Base-by-base conservation (phyloP, 2,888 invertebrate species). In the Synanthedon vespiformis region DNA sequence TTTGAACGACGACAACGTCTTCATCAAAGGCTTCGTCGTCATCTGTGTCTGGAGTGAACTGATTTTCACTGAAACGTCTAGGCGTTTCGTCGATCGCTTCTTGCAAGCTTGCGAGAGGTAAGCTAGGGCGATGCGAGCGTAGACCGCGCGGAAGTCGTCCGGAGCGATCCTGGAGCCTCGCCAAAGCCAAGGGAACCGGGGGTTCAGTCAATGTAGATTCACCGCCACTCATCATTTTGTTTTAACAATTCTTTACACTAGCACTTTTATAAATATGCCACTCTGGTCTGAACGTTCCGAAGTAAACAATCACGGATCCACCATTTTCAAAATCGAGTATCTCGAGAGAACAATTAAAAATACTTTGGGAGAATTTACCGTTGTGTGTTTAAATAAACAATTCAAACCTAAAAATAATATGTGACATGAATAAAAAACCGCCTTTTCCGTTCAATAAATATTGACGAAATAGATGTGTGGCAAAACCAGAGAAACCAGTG, bases 151-250 rank as follows among this genome's bases (percentile, higher is more conserved):
- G 68, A 61, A 65, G 59, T 27, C 74, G 87, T 65, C 69, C 73
- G 18, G 77, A 70, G 56, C 78, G 72, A 52, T 70, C 74, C 61
- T 79, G 86, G 56, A 79, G 70, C 57, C 86, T 72, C 58, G 86
- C 80, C 66, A 87, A 70, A 53, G 87, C 85, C 70, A 87, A 64
- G 53, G 87, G 84, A 70, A 87, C 87, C 57, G 87, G 87, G 58
- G 86, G 82, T 73, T 87, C 86, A 53, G 85, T 84, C 63, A 87
- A 56, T 52, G 86, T 86, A 50, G 84, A 77, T 63, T 86, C 86
- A 65, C 70, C 64, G 40, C 77, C 75, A 73, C 80, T 87, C 86
- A 82, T 86, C 64, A 63, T 80, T 22, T 22, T 34, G 34, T 34
- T 34, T 34, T 10, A 2, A 34, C 8, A 34, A 62, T 62, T 60